Conservation (phyloP, 2,888 invertebrate genomes). For the Phytoseiulus persimilis region DNA sequence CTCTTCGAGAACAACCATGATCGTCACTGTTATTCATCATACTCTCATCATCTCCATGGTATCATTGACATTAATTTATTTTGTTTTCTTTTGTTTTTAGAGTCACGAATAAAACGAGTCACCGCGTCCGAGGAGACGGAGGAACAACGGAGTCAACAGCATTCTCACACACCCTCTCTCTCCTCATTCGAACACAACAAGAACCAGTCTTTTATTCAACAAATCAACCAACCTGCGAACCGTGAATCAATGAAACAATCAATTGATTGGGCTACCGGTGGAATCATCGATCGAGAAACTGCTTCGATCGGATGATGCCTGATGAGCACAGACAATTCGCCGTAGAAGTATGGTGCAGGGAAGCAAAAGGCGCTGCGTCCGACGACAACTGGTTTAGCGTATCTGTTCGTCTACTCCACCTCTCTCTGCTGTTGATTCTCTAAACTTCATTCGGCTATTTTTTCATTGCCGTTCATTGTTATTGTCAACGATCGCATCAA, state of each 20-base stretch:
- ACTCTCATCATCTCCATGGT: background rate
- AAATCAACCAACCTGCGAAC: background rate
- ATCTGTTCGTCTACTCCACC: background rate
- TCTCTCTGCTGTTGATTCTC: background rate
- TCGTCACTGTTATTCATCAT: background rate
- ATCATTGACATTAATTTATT: background rate
- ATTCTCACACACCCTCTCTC: background rate
- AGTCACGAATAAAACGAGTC: slow-evolving; percentile 33
- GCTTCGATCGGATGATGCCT: background rate
- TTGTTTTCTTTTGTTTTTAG: slow-evolving; percentile 27
- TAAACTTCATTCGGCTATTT: background rate
- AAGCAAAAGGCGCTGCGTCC: background rate
- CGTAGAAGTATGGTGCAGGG: background rate
- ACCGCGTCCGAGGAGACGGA: background rate
- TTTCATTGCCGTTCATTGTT: background rate
- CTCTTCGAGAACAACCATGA: background rate
- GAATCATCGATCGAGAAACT: background rate
- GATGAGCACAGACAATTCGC: background rate
- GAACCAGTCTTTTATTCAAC: background rate
- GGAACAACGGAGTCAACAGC: background rate
- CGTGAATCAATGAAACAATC: background rate
- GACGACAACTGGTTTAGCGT: background rate
- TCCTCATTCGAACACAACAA: slow-evolving; percentile 5
- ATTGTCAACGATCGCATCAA: background rate
- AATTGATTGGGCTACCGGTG: background rate